A percentile compares a stretch with the other conserved stretches of the same genome.
Conservation (phyloP, 2,888 invertebrate species). For the Thymelicus sylvestris region DNA sequence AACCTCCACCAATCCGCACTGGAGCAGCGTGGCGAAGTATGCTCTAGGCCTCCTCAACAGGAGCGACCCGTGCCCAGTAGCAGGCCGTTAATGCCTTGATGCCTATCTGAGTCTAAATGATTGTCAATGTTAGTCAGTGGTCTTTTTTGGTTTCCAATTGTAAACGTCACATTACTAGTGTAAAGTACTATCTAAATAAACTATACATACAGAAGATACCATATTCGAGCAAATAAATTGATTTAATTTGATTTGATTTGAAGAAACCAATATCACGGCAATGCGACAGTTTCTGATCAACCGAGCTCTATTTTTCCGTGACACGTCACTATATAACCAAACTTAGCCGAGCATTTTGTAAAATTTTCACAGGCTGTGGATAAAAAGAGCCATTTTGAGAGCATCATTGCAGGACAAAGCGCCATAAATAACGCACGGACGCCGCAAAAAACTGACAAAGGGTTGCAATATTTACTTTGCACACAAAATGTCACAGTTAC, state of each 20-base stretch:
- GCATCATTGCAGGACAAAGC: conserved; percentile 35
- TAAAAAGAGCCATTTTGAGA: conserved; percentile 27
- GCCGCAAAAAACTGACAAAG: conserved; percentile 28
- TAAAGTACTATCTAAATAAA: too few relatives aligned
- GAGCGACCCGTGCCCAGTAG: too few relatives aligned
- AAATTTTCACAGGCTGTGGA: conserved; percentile 25
- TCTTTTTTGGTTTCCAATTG: too few relatives aligned
- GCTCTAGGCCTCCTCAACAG: too few relatives aligned
- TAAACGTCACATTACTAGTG: too few relatives aligned
- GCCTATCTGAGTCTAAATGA: too few relatives aligned
- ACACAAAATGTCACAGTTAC: conserved; percentile 27
- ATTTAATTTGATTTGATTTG: too few relatives aligned
- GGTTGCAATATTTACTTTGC: conserved; percentile 28
- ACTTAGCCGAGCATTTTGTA: conserved; percentile 11
- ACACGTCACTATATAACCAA: background rate
- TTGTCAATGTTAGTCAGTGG: too few relatives aligned
- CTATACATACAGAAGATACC: background rate
- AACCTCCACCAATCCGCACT: too few relatives aligned
- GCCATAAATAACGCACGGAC: conserved; percentile 25
- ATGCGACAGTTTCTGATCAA: background rate
- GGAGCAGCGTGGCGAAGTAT: too few relatives aligned
- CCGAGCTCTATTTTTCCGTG: background rate
- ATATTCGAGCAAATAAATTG: too few relatives aligned
- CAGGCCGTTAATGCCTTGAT: too few relatives aligned
- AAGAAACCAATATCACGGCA: background rate